A percentile compares a stretch with the other conserved stretches of the same genome.
Conservation (phyloP, 2,113 vertebrate genomes). For the Nycticryphes semicollaris region DNA sequence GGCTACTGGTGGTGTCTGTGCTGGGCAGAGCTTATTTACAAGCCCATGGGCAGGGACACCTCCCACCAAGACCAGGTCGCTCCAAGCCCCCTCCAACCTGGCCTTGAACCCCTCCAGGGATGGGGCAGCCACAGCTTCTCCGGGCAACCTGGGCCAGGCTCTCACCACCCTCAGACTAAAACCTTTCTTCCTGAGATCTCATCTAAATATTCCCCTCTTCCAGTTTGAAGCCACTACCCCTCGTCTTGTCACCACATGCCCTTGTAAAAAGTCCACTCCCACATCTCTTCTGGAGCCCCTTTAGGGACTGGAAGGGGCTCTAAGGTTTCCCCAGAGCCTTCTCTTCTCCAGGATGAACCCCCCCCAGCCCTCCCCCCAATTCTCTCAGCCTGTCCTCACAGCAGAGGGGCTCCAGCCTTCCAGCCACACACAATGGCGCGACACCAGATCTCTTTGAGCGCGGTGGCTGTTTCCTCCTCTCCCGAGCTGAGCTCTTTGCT, state of each 20-base stretch:
- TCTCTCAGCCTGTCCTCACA: not conserved
- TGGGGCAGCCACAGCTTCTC: not conserved
- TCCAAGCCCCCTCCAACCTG: not conserved
- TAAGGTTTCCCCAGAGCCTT: not conserved
- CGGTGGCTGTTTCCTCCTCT: not conserved
- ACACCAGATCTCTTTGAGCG: fast-evolving
- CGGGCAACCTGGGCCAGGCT: not conserved
- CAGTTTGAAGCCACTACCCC: not conserved
- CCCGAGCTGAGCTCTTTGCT: not conserved
- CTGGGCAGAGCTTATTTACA: not conserved
- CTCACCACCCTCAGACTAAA: not conserved
- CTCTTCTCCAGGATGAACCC: not conserved
- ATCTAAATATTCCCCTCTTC: not conserved
- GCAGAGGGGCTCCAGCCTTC: not conserved
- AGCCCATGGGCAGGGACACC: not conserved
- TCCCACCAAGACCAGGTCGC: not conserved
- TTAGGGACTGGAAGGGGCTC: not conserved
- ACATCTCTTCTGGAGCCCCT: not conserved
- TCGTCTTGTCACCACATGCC: no score
- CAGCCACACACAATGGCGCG: not conserved
- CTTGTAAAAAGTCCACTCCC: no score
- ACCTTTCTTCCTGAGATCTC: fast-evolving
- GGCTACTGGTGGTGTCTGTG: not conserved
- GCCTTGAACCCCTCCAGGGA: not conserved
- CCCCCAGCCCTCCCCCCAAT: not conserved